These are phyloP conservation scores for Rhinatrema bivittatum DNA, from an alignment of 2,797 vertebrate genomes.

Conservation along the genomic window DNA sequence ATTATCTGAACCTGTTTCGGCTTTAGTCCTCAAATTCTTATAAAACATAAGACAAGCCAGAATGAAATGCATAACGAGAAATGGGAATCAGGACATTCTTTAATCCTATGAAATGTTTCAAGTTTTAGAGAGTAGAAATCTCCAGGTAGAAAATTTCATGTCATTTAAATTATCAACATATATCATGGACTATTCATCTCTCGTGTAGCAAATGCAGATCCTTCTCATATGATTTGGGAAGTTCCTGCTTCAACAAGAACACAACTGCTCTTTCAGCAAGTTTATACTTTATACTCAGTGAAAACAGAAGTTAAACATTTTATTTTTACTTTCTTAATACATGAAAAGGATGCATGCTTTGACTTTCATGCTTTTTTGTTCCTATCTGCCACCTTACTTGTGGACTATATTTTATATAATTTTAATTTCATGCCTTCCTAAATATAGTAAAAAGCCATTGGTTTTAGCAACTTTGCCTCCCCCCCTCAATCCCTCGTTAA, in stretches of 20 bases:
- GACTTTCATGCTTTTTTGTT: background rate
- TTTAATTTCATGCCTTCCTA: too few species aligned
- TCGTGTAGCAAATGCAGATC: background rate
- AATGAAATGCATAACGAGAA: conserved; percentile 6
- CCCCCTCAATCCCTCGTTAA: too few species aligned
- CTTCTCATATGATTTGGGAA: conserved; percentile 8
- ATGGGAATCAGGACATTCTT: conserved; percentile 4
- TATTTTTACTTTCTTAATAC: conserved; percentile 1
- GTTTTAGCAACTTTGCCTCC: too few species aligned
- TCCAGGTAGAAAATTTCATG: background rate
- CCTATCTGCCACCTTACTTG: conserved; percentile 1
- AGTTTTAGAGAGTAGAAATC: background rate
- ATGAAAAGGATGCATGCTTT: conserved; percentile 3
- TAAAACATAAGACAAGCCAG: conserved; percentile 5
- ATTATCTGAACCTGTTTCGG: conserved; percentile 15
- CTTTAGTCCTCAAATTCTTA: conserved; percentile 11
- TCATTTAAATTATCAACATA: background rate
- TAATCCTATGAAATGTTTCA: conserved; percentile 8
- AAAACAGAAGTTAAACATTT: background rate
- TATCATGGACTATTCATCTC: background rate
- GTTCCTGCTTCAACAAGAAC: conserved; percentile 8
- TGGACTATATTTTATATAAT: too few species aligned
- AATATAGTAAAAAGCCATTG: too few species aligned
- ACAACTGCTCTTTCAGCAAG: background rate
- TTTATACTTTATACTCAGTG: conserved; percentile 5